Evolutionary conservation across 2,797 vertebrate species (phyloP).

Genomic region (Urocyon cinereoargenteus): DNA sequence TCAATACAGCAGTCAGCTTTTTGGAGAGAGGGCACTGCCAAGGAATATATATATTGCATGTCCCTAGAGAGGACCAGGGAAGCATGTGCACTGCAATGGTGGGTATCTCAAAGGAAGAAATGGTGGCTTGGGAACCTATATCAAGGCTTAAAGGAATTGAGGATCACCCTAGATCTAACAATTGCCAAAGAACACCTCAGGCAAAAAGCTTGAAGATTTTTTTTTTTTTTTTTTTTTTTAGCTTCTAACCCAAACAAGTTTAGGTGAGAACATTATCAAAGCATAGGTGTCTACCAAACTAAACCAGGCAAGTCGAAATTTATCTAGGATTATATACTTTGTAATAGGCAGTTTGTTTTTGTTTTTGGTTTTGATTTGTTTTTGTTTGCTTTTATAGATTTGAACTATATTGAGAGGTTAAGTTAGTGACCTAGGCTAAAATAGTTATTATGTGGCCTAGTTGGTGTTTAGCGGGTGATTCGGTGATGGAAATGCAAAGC

Average conservation of each 20-base stretch:
- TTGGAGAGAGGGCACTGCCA: not conserved
- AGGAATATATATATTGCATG: not conserved
- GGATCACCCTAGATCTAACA: rapidly evolving
- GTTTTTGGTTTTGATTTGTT: not conserved
- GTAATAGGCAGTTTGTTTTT: not conserved
- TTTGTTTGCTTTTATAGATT: not conserved
- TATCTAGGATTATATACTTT: not conserved
- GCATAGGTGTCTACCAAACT: not conserved
- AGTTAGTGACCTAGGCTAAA: not conserved
- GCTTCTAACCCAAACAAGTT: not conserved
- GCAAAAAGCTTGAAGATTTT: not conserved
- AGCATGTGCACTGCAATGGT: rapidly evolving
- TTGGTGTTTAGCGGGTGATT: not conserved
- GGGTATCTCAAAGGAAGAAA: not conserved
- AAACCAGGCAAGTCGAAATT: not conserved
- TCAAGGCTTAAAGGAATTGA: not conserved
- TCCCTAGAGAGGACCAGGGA: not conserved
- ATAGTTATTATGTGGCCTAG: no score
- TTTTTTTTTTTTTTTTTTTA: not conserved
- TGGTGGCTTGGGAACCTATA: not conserved
- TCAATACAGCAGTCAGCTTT: not conserved
- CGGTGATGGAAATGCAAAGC: not conserved
- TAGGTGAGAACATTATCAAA: not conserved
- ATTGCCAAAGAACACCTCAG: not conserved
- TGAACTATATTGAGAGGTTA: not conserved